Conservation (phyloP, 2,797 vertebrate species). For the Gymnocypris eckloni region DNA sequence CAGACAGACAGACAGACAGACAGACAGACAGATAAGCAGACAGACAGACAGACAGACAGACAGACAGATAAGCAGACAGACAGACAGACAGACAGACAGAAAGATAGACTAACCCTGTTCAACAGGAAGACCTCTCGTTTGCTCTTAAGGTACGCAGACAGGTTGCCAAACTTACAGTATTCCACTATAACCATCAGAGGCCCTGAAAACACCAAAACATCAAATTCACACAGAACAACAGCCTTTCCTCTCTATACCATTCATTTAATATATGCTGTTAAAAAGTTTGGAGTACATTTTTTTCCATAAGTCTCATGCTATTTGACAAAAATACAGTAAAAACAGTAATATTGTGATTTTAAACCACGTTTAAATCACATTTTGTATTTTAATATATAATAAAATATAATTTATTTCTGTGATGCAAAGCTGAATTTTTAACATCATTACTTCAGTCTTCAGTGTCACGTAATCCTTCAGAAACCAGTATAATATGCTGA, state of each 20-base stretch:
- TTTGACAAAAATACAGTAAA: neutral
- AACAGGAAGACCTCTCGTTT: slow-evolving; percentile 87
- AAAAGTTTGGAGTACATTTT: neutral
- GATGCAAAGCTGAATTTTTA: neutral
- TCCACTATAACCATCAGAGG: slow-evolving; percentile 96
- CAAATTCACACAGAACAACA: neutral
- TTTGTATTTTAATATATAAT: neutral
- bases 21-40: too few species aligned
- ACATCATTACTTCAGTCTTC: neutral
- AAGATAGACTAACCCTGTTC: slow-evolving; percentile 75
- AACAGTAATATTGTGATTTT: neutral
- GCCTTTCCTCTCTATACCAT: neutral
- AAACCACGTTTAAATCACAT: neutral
- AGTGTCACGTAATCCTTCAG: neutral
- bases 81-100: neutral
- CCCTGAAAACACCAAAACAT: slow-evolving; percentile 71
- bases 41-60: neutral
- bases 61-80: neutral
- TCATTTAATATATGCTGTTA: neutral
- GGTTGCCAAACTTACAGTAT: slow-evolving; percentile 92
- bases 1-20: slow-evolving; percentile 11
- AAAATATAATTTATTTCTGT: neutral
- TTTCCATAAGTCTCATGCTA: neutral
- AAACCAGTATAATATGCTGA: neutral
- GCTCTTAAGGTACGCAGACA: slow-evolving; percentile 91